Conservation (phyloP, 2,797 vertebrate species). For the Ctenochaetus hawaiiensis region DNA sequence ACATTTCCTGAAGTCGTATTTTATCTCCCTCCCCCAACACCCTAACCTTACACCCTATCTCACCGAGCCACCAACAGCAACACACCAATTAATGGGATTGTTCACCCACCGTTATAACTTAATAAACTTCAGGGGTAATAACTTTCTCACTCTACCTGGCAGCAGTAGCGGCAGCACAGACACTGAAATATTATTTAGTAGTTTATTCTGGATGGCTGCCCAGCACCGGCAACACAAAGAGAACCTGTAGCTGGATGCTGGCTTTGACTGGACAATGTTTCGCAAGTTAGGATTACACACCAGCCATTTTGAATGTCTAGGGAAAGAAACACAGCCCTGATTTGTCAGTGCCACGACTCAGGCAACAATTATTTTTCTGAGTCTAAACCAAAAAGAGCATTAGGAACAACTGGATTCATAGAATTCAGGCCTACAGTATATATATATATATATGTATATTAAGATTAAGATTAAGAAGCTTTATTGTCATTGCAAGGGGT, state of each 20-base stretch:
- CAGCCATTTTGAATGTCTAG: conserved; percentile 37
- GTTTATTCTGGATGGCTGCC: conserved; percentile 86
- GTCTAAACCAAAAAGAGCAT: background rate
- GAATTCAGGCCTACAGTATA: background rate
- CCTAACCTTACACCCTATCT: conserved; percentile 37
- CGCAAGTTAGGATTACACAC: conserved; percentile 21
- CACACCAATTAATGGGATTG: conserved; percentile 79
- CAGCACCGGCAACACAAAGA: conserved; percentile 64
- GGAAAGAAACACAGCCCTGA: background rate
- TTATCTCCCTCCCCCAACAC: conserved; percentile 54
- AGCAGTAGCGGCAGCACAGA: conserved; percentile 72
- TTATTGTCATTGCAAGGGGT: too few relatives aligned
- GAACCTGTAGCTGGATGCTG: conserved; percentile 55
- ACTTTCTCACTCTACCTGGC: conserved; percentile 71
- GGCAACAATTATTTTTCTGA: background rate
- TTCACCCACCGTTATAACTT: conserved; percentile 81
- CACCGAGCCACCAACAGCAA: conserved; percentile 75
- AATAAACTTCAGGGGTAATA: conserved; percentile 83
- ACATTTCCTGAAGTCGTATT: conserved; percentile 75
- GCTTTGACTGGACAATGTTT: conserved; percentile 40
- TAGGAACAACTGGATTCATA: background rate
- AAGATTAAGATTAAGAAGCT: too few relatives aligned
- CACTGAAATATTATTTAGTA: conserved; percentile 78
- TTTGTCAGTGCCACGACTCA: conserved; percentile 11
- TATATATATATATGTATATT: background rate